A percentile compares a stretch with the other conserved stretches of the same genome.
Conservation (phyloP, 1,140 invertebrate species). For the Drosophila rufa region DNA sequence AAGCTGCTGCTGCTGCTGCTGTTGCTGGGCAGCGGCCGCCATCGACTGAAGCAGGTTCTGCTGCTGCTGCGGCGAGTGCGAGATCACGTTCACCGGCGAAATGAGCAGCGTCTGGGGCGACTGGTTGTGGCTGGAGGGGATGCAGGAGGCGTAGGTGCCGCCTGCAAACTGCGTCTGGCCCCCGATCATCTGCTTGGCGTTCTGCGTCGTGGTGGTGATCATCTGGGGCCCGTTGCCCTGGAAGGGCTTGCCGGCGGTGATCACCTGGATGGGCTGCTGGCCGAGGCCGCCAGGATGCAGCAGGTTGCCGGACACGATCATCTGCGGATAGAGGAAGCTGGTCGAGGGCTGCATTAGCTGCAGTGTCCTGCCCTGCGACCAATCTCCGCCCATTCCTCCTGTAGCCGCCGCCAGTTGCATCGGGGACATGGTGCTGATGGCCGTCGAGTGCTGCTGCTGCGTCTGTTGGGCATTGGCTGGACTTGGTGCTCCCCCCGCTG, state of each 20-base stretch:
- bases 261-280: slow-evolving; percentile 91
- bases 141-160: slow-evolving; percentile 87
- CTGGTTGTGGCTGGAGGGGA: slow-evolving; percentile 91
- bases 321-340: slow-evolving; percentile 92
- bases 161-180: slow-evolving; percentile 86
- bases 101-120: slow-evolving; percentile 93
- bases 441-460: slow-evolving; percentile 86
- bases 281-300: slow-evolving; percentile 91
- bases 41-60: slow-evolving; percentile 79
- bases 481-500: slow-evolving; percentile 50
- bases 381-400: slow-evolving; percentile 86
- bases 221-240: slow-evolving; percentile 92
- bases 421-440: slow-evolving; percentile 85
- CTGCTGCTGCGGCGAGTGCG: slow-evolving; percentile 88
- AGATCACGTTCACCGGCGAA: slow-evolving; percentile 90
- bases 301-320: slow-evolving; percentile 92
- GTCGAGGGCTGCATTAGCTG: slow-evolving; percentile 94
- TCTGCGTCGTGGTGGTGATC: slow-evolving; percentile 90
- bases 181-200: slow-evolving; percentile 88
- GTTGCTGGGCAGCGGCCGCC: slow-evolving; percentile 68
- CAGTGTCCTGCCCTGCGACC: slow-evolving; percentile 87
- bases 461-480: slow-evolving; percentile 68
- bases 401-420: slow-evolving; percentile 85
- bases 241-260: slow-evolving; percentile 92
- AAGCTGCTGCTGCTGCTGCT: slow-evolving; percentile 54